Conservation (phyloP, 2,888 invertebrate genomes). For the Pandemis heparana region DNA sequence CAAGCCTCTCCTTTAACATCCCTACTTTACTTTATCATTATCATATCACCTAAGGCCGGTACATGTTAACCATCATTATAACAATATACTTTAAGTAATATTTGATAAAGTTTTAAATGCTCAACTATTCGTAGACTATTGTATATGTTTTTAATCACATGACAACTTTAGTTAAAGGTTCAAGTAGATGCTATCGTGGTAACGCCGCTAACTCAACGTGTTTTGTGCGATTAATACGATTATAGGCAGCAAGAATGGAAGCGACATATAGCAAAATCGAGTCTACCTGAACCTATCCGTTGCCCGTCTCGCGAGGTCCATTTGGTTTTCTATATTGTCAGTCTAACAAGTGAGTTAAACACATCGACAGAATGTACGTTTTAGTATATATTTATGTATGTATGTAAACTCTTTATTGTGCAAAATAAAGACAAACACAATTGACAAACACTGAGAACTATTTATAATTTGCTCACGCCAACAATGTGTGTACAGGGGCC, state of each 20-base stretch:
- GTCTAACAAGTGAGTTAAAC: not conserved
- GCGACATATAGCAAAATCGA: constrained; percentile 12
- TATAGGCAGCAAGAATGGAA: constrained; percentile 21
- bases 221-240: constrained; percentile 31
- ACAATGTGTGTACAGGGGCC: too few species aligned
- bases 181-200: constrained; percentile 9
- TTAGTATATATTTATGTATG: too few species aligned
- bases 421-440: too few species aligned
- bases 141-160: constrained; percentile 69
- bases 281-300: constrained; percentile 8
- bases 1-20: constrained; percentile 74
- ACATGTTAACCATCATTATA: constrained; percentile 73
- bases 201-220: constrained; percentile 2
- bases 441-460: too few species aligned
- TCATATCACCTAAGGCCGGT: constrained; percentile 76
- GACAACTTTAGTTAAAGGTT: constrained; percentile 50
- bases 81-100: constrained; percentile 80
- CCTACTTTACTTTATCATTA: constrained; percentile 67
- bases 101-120: constrained; percentile 70
- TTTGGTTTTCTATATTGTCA: not conserved
- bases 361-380: not conserved
- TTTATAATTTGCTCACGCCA: too few species aligned
- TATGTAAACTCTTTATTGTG: too few species aligned
- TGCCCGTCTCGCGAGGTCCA: not conserved
- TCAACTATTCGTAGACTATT: constrained; percentile 78